These are phyloP conservation scores for Matsumyia berberina DNA, from an alignment of 2,888 invertebrate genomes.

Conservation along the genomic window DNA sequence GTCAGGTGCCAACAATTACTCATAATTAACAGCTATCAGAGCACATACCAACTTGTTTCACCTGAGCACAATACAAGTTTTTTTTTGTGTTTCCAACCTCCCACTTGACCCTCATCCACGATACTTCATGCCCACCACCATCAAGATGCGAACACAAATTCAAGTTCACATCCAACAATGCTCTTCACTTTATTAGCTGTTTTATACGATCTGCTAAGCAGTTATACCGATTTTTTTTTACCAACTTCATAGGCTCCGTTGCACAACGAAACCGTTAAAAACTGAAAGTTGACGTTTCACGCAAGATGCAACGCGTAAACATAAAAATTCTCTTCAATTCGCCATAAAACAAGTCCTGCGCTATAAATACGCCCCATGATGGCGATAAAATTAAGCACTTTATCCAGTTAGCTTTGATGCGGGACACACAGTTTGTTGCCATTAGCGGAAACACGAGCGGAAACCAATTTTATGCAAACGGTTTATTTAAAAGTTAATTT, in stretches of 20 bases:
- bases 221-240: constrained; percentile 13
- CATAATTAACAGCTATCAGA: constrained; percentile 27
- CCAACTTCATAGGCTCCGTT: not conserved
- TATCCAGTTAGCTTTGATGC: constrained; percentile 24
- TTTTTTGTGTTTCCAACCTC: not conserved
- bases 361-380: constrained; percentile 2
- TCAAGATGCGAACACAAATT: constrained; percentile 11
- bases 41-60: constrained; percentile 8
- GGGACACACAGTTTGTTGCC: constrained; percentile 2
- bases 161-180: constrained; percentile 42
- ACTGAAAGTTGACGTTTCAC: not conserved
- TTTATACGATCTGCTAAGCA: constrained; percentile 26
- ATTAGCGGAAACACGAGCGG: constrained; percentile 21
- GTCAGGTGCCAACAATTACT: constrained; percentile 32
- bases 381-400: constrained; percentile 39
- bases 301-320: not conserved
- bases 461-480: constrained; percentile 19
- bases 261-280: constrained; percentile 12
- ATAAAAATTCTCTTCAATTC: constrained; percentile 25
- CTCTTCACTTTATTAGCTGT: constrained; percentile 43
- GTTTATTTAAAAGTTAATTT: constrained; percentile 5
- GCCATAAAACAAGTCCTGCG: constrained; percentile 36
- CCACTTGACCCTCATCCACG: constrained; percentile 43
- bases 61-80: not conserved
- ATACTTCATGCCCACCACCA: not conserved